Evolutionary conservation across 2,888 invertebrate genomes (phyloP).

Genomic region (Yponomeuta plumbellus): DNA sequence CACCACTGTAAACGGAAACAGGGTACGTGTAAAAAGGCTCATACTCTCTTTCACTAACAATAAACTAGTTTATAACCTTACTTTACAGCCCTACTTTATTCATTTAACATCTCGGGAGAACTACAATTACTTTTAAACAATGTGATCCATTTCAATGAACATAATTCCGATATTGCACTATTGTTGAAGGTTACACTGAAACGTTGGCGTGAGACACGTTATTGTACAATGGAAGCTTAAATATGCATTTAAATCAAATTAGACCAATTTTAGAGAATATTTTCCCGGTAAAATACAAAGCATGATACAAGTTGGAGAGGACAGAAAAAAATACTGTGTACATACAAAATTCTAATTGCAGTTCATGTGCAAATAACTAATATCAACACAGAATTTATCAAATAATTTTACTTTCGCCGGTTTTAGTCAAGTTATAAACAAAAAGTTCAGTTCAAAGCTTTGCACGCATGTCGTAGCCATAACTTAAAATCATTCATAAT

Average conservation of each 20-base stretch:
- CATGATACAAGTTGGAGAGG: not conserved
- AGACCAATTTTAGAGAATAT: not conserved
- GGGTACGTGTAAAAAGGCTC: not conserved
- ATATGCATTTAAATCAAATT: not conserved
- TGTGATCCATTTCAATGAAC: slow-evolving; percentile 59
- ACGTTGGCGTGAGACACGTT: slow-evolving; percentile 22
- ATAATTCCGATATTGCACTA: slow-evolving; percentile 62
- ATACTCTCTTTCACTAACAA: slow-evolving; percentile 36
- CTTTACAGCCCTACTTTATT: slow-evolving; percentile 60
- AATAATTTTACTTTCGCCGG: not conserved
- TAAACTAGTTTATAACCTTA: slow-evolving; percentile 46
- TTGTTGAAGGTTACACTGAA: slow-evolving; percentile 32
- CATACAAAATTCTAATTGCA: not conserved
- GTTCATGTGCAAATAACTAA: not conserved
- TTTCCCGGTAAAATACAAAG: not conserved
- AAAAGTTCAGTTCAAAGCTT: slow-evolving; percentile 29
- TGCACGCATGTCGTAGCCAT: not conserved
- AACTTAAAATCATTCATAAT: slow-evolving; percentile 25
- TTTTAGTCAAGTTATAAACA: not conserved
- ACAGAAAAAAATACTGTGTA: not conserved
- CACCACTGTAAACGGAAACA: not conserved
- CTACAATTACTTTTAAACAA: slow-evolving; percentile 42
- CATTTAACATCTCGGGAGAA: slow-evolving; percentile 41
- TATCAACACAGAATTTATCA: not conserved
- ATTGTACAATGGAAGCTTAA: not conserved